Percentiles rank a stretch among this genome's conserved stretches.
Conservation (phyloP, 2,113 vertebrate species). For the Menidia beryllina region DNA sequence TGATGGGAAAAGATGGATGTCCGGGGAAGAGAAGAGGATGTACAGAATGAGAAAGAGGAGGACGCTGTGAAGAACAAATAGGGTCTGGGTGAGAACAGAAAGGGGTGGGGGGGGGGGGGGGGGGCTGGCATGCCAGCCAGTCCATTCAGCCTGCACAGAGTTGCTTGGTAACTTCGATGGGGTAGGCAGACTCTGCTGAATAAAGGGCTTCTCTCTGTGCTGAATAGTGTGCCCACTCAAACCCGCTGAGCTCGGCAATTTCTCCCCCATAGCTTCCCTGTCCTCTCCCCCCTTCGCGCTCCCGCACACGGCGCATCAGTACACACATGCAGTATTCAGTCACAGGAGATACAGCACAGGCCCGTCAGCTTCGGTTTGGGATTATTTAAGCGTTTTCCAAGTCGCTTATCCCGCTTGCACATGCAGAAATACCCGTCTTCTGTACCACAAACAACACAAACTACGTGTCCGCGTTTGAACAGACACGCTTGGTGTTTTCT, state of each 20-base stretch:
- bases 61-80: conserved; percentile 67
- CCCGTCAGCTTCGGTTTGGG: conserved; percentile 18
- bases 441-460: not conserved
- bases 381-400: not conserved
- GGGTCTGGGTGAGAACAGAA: conserved; percentile 14
- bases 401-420: not conserved
- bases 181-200: conserved; percentile 72
- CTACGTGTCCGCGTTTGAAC: not conserved
- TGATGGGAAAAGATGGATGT: conserved; percentile 7
- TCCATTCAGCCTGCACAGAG: conserved; percentile 70
- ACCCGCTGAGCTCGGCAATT: conserved; percentile 77
- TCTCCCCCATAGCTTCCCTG: conserved; percentile 15
- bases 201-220: conserved; percentile 77
- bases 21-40: conserved; percentile 36
- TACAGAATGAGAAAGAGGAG: conserved; percentile 59
- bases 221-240: conserved; percentile 76
- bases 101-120: not conserved
- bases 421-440: not conserved
- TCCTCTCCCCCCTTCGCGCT: conserved; percentile 3
- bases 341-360: conserved; percentile 17
- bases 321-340: conserved; percentile 34
- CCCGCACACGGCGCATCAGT: conserved; percentile 27
- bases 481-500: not conserved
- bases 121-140: conserved; percentile 55
- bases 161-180: conserved; percentile 78